Base-by-base conservation (phyloP, 2,113 vertebrate species). In the Pseudorhombus dupliciocellatus region DNA sequence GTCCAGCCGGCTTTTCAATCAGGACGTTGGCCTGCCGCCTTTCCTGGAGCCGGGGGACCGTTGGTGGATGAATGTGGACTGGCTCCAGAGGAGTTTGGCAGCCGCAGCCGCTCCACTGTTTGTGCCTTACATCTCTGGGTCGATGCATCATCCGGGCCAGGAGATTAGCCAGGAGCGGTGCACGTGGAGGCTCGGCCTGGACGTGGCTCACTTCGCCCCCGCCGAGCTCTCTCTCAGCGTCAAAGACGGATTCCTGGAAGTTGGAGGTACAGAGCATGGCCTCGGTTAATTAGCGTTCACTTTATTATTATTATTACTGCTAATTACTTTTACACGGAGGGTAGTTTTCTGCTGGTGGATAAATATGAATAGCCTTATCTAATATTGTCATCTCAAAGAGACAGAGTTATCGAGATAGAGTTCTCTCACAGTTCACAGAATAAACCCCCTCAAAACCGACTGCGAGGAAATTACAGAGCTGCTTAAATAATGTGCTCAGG, bases 161-260 rank as follows among this genome's bases (percentile, higher is more conserved):
- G 68, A 73, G 76, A 74, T 73, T 20, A 80, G 37, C 4, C 60
- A 48, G n/a, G 90, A 87, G 55, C 77, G 34, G 54, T 66, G 69
- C 65, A 87, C 54, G 75, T 95, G 93, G 94, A 89, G 79, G 64
- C 88, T 94, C 77, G 85, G 55, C 69, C 84, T 95, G 87, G 93
- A 95, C 4, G 84, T 94, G 64, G 84, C 85, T 54, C 93, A 94
- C 70, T 95, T 94, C 63, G 62, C 82, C 9, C 89, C 92, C 14
- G 62, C 91, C 0, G 94, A 95, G 79, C 85, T 95, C 61, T 87
- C 64, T 2, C 74, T 94, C 53, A 82, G 79, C 48, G 72, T 88
- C 18, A 84, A 70, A 51, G 84, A 83, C 0, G 88, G 90, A 70
- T 91, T 91, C 76, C 86, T 95, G 66, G 90, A 90, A 75, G 87